Base-by-base conservation (phyloP, 2,113 vertebrate genomes). In the Phylloscopus trochilus region DNA sequence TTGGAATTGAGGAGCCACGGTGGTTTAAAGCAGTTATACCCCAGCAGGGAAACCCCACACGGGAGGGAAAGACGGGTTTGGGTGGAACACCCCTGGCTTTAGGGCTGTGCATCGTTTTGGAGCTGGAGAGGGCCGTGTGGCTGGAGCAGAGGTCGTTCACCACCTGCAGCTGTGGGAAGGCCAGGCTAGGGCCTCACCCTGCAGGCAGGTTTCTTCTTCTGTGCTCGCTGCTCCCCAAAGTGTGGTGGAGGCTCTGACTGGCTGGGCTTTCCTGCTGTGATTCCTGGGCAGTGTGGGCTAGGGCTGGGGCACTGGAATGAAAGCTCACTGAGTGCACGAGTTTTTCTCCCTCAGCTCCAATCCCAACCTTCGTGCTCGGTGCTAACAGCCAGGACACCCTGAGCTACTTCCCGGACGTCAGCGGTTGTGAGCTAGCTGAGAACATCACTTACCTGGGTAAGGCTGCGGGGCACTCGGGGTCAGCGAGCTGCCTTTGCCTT, bases 401-500 rank as follows among this genome's bases (percentile, higher is more conserved):
- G 56, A 97, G 97, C 90, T 98, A 98, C 79, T 99, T 99, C 89
- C 96, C 98, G 8, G 98, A 98, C 7, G 41, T 97, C 26, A 98
- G 98, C 19, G 99, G 99, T 43, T 98, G 98, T 15, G 99, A 99
- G 90, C 95, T 99, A 83, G 98, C 99, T 16, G 98, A 99, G 78
- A 99, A 99, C 93, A 99, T 99, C 97, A 99, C 98, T 22, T 99
- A 99, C 28, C 96, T 99, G 82, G 99, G 99, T 99, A 95, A 97
- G 78, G 49, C 91, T 87, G 43, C 10, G 3, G 14, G 18, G 46
- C 3, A 0, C n/a, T 58, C 52, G 35, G 30, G 35, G 7, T n/a
- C 28, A 56, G 35, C 27, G n/a, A 15, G 31, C 10, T 56, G 15
- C 4, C n/a, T 64, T 33, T 60, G 15, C 9, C 12, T 3, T 6